A percentile compares a stretch with the other conserved stretches of the same genome.
These are phyloP conservation scores for Vanessa tameamea DNA, from an alignment of 1,140 invertebrate genomes.

Conservation along the genomic window DNA sequence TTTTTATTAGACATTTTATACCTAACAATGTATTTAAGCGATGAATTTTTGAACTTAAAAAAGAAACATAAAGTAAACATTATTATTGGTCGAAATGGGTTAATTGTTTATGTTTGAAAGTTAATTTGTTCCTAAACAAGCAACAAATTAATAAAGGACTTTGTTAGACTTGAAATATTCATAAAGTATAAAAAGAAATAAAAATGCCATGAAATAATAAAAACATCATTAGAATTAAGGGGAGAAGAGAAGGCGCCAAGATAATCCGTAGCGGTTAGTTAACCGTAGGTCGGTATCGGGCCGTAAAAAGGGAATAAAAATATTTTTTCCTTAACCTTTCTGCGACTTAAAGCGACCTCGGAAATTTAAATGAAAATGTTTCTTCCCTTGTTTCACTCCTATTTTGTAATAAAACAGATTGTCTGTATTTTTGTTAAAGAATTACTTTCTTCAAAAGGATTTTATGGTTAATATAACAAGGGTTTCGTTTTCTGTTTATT, in stretches of 20 bases:
- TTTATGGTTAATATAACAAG: slow-evolving; percentile 4
- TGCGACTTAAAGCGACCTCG: slow-evolving; percentile 20
- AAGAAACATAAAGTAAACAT: no score
- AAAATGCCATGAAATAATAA: slow-evolving; percentile 1
- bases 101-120: neutral
- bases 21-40: no score
- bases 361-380: slow-evolving; percentile 21
- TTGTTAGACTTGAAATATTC: neutral
- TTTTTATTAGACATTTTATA: neutral
- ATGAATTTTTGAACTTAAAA: no score
- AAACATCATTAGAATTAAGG: slow-evolving; percentile 47
- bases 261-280: slow-evolving; percentile 44
- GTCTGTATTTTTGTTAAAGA: slow-evolving; percentile 11
- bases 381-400: slow-evolving; percentile 21
- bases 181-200: slow-evolving; percentile 46
- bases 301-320: slow-evolving; percentile 36
- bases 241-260: slow-evolving; percentile 41
- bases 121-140: neutral
- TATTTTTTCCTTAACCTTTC: slow-evolving; percentile 28
- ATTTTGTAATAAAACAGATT: slow-evolving; percentile 24
- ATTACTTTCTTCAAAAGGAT: neutral
- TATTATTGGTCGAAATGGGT: neutral
- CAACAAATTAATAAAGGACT: neutral
- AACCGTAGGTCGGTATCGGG: slow-evolving; percentile 37
- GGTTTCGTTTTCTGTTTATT: slow-evolving; percentile 6